Evolutionary conservation across 2,113 vertebrate genomes (phyloP).

Genomic region (Ovis aries): DNA sequence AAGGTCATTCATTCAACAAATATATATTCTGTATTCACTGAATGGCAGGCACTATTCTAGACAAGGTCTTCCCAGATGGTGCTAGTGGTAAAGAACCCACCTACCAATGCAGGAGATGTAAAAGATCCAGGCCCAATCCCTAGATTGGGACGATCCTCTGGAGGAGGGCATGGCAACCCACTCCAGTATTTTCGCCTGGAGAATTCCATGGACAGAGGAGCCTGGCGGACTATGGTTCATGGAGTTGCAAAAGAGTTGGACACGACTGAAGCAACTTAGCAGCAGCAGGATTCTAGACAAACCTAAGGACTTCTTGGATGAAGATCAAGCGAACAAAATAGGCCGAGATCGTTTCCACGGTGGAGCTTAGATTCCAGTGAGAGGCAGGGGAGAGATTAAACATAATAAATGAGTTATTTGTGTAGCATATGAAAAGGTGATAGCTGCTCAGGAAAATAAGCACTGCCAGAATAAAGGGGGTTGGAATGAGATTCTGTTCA

Average conservation of each 20-base stretch:
- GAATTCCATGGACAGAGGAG: not conserved
- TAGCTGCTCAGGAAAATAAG: not conserved
- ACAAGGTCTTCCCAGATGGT: not conserved
- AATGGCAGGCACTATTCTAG: not conserved
- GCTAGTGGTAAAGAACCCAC: not conserved
- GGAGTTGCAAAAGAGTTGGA: not conserved
- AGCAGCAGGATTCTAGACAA: not conserved
- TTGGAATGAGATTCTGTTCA: not conserved
- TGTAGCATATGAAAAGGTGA: not conserved
- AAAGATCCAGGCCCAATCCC: not conserved
- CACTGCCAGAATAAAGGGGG: not conserved
- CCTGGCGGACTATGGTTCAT: accelerated
- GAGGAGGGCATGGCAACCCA: not conserved
- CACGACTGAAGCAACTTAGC: not conserved
- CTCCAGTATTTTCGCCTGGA: not conserved
- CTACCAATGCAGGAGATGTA: not conserved
- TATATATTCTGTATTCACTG: not conserved
- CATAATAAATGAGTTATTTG: not conserved
- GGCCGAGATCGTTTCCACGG: not conserved
- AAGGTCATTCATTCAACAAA: not conserved
- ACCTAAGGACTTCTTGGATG: not conserved
- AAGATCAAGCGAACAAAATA: not conserved
- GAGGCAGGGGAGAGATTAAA: not conserved
- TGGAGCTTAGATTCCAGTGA: not conserved
- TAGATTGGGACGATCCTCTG: not conserved